Evolutionary conservation across 2,113 vertebrate genomes (phyloP).

Genomic region (Eulemur macaco): DNA sequence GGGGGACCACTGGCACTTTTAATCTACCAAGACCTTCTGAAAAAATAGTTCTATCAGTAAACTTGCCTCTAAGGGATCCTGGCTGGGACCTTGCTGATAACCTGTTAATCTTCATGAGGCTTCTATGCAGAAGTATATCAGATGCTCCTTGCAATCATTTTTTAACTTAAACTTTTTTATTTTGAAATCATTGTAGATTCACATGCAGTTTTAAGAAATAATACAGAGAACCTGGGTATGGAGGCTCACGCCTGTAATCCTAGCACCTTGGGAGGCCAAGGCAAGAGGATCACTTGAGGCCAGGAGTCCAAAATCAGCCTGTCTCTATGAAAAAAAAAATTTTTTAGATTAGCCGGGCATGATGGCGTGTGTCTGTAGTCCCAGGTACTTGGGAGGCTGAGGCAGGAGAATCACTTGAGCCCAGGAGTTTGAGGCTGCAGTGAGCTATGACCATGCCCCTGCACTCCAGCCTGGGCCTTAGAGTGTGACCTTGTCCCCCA

Average conservation of each 20-base stretch:
- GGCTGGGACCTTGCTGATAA: neutral
- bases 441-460: too few relatives aligned
- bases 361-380: too few relatives aligned
- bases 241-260: neutral
- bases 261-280: neutral
- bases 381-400: too few relatives aligned
- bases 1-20: neutral
- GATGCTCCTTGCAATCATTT: neutral
- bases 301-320: too few relatives aligned
- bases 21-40: neutral
- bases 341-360: too few relatives aligned
- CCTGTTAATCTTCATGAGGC: neutral
- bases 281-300: neutral
- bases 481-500: too few relatives aligned
- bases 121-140: neutral
- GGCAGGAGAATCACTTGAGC: too few relatives aligned
- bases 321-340: too few relatives aligned
- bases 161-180: neutral
- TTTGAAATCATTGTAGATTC: neutral
- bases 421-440: too few relatives aligned
- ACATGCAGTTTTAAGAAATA: neutral
- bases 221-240: neutral
- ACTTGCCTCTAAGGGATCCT: neutral
- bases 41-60: neutral
- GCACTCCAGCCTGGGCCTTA: too few relatives aligned